Conservation (phyloP, 2,113 vertebrate species). For the Notothenia rossii region DNA sequence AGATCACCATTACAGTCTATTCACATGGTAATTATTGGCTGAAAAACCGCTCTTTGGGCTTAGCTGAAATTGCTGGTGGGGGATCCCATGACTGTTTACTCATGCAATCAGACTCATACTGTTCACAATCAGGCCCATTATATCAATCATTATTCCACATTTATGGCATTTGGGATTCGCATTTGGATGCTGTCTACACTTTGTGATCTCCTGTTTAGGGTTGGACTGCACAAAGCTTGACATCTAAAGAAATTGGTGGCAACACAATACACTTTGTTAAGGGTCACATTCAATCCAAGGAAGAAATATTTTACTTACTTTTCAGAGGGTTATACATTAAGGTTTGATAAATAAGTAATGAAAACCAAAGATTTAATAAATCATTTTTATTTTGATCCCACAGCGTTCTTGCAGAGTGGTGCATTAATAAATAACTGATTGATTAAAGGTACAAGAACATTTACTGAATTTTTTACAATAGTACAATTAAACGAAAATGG, state of each 20-base stretch:
- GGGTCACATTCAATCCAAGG: neutral
- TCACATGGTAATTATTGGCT: constrained; percentile 49
- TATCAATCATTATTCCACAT: constrained; percentile 65
- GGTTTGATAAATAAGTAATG: neutral
- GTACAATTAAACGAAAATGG: neutral
- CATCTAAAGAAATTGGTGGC: neutral
- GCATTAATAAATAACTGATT: neutral
- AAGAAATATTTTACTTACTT: too few relatives aligned
- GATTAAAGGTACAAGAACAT: neutral
- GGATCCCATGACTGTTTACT: constrained; percentile 59
- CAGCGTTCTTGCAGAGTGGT: neutral
- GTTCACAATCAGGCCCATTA: constrained; percentile 74
- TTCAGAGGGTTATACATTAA: neutral
- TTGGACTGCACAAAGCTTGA: constrained; percentile 2
- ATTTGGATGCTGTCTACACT: constrained; percentile 38
- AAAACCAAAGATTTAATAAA: neutral
- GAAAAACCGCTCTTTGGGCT: constrained; percentile 18
- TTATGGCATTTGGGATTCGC: constrained; percentile 44
- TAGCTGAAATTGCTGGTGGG: constrained; percentile 51
- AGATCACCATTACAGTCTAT: constrained; percentile 58
- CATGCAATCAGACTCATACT: constrained; percentile 73
- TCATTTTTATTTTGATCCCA: neutral
- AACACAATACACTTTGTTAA: neutral
- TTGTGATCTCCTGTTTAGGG: neutral
- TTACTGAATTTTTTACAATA: neutral